A percentile compares a stretch with the other conserved stretches of the same genome.
Conservation (phyloP, 2,888 invertebrate species). For the Dioctria linearis region DNA sequence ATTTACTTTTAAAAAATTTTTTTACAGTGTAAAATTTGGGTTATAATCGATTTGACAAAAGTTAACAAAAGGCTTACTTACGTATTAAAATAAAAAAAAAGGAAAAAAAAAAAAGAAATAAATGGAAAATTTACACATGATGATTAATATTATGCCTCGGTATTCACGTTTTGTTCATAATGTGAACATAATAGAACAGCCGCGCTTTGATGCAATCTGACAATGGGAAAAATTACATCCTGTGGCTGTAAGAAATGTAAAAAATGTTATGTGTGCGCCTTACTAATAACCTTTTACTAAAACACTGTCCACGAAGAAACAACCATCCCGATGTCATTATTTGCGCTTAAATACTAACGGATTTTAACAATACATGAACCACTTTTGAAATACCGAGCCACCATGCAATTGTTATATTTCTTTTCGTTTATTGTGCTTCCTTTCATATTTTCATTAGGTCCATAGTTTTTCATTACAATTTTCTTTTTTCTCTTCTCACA, state of each 20-base stretch:
- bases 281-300: not conserved
- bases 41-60: slow-evolving; percentile 6
- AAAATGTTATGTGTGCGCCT: slow-evolving; percentile 1
- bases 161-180: not conserved
- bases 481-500: not conserved
- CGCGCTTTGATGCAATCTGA: not conserved
- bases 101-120: not conserved
- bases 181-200: not conserved
- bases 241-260: not conserved
- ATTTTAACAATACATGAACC: not conserved
- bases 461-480: not conserved
- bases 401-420: slow-evolving; percentile 19
- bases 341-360: not conserved
- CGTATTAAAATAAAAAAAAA: slow-evolving; percentile 9
- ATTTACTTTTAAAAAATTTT: not conserved
- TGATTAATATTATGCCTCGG: not conserved
- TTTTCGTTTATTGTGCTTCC: slow-evolving; percentile 1
- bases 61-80: not conserved
- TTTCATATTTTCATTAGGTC: not conserved
- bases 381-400: slow-evolving; percentile 42
- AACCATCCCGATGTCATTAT: not conserved
- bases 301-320: not conserved
- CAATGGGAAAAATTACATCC: not conserved
- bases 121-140: slow-evolving; percentile 1
- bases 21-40: slow-evolving; percentile 1